These are phyloP conservation scores for Muntiacus reevesi DNA, from an alignment of 2,113 vertebrate species.

Conservation along the genomic window DNA sequence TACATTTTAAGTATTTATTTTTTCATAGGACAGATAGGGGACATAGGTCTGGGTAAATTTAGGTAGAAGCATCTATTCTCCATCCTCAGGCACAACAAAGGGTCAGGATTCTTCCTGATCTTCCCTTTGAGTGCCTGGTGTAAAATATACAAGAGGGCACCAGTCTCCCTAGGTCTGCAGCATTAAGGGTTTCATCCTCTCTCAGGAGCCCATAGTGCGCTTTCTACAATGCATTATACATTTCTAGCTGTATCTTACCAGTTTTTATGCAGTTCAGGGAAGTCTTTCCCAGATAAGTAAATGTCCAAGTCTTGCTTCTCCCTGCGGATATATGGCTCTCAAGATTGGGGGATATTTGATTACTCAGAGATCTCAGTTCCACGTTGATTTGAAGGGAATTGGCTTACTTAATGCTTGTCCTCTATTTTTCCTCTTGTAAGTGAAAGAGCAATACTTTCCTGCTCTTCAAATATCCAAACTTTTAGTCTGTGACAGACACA, in stretches of 20 bases:
- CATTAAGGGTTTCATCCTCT: background rate
- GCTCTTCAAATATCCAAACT: background rate
- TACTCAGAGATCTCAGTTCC: background rate
- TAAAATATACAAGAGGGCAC: accelerated
- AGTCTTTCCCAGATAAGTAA: background rate
- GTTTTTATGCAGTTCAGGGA: accelerated
- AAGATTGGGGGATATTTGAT: background rate
- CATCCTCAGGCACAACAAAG: background rate
- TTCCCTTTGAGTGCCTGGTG: accelerated
- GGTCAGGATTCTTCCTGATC: background rate
- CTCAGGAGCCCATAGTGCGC: accelerated
- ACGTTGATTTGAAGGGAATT: background rate
- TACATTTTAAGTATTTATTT: background rate
- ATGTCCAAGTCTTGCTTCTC: background rate
- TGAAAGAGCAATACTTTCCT: background rate
- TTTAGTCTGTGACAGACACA: background rate
- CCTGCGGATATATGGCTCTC: background rate
- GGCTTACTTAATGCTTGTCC: background rate
- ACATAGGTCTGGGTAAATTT: background rate
- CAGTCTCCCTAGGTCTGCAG: accelerated
- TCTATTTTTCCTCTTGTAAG: background rate
- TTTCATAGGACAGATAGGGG: background rate
- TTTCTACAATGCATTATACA: background rate
- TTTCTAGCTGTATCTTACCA: background rate
- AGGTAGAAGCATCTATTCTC: background rate